phyloP scores from a whole-genome alignment of 2,113 vertebrate genomes.

The Mixornis gularis region DNA sequence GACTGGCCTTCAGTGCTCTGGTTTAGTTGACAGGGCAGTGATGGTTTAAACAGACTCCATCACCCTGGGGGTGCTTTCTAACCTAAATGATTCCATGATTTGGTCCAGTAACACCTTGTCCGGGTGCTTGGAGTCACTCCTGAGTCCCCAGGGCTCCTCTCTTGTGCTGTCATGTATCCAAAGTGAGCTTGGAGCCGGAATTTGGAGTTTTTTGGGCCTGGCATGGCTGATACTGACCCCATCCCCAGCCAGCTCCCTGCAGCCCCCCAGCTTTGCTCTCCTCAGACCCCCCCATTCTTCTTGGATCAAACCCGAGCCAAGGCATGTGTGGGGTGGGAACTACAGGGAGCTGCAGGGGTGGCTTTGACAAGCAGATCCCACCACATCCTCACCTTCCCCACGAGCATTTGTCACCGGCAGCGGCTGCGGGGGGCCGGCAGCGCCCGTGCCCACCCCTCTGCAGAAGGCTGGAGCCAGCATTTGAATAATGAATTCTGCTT shows the following conservation, averaged over 20 bases:
- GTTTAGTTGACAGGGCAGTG: neutral
- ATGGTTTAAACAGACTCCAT: neutral
- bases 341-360: neutral
- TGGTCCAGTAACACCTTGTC: neutral
- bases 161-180: accelerated
- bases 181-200: neutral
- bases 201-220: neutral
- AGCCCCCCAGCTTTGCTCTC: neutral
- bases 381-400: neutral
- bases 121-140: neutral
- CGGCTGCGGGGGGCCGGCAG: neutral
- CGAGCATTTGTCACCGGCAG: neutral
- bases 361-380: slow-evolving; percentile 37
- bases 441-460: neutral
- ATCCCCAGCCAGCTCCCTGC: neutral
- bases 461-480: slow-evolving; percentile 63
- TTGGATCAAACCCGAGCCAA: neutral
- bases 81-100: neutral
- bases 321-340: accelerated
- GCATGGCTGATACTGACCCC: accelerated
- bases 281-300: accelerated
- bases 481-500: slow-evolving; percentile 78
- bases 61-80: neutral
- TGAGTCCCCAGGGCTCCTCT: neutral
- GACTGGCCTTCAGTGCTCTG: neutral